phyloP scores from a whole-genome alignment of 2,888 invertebrate genomes.

The Tetropium fuscum region DNA sequence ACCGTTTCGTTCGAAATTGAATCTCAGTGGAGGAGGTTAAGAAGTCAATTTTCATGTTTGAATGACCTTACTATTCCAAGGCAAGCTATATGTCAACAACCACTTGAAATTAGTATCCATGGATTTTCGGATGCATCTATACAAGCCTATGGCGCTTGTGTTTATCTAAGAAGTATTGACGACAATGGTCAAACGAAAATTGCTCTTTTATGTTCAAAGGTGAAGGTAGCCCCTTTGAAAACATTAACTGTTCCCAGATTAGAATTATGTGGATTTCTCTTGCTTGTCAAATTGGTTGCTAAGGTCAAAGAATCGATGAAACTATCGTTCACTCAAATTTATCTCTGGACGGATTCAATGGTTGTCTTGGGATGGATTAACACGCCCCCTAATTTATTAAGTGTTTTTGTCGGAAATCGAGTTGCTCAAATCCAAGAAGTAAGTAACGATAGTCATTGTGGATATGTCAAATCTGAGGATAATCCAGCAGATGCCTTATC shows the following conservation, averaged over 20 bases:
- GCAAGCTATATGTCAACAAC: background rate
- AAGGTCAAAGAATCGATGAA: background rate
- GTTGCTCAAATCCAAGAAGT: constrained; percentile 6
- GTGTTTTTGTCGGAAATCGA: constrained; percentile 7
- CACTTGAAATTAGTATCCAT: constrained; percentile 2
- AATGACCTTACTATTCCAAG: constrained; percentile 37
- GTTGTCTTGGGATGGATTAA: constrained; percentile 7
- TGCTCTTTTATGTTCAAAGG: constrained; percentile 20
- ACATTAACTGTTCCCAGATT: constrained; percentile 25
- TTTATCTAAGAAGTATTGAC: constrained; percentile 15
- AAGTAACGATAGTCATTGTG: background rate
- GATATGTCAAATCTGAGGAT: background rate
- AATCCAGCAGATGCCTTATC: constrained; percentile 2
- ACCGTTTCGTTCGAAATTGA: background rate
- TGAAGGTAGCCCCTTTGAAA: constrained; percentile 27
- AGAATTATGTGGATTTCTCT: constrained; percentile 19
- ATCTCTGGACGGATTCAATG: constrained; percentile 26
- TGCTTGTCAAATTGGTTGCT: constrained; percentile 10
- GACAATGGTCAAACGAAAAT: background rate
- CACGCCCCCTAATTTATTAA: background rate
- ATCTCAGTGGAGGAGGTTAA: background rate
- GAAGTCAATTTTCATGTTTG: background rate
- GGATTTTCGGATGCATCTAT: constrained; percentile 22
- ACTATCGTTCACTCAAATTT: background rate
- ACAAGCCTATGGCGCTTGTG: constrained; percentile 12